A percentile compares a stretch with the other conserved stretches of the same genome.
Conservation (phyloP, 2,113 vertebrate genomes). For the Cyanoliseus patagonus region DNA sequence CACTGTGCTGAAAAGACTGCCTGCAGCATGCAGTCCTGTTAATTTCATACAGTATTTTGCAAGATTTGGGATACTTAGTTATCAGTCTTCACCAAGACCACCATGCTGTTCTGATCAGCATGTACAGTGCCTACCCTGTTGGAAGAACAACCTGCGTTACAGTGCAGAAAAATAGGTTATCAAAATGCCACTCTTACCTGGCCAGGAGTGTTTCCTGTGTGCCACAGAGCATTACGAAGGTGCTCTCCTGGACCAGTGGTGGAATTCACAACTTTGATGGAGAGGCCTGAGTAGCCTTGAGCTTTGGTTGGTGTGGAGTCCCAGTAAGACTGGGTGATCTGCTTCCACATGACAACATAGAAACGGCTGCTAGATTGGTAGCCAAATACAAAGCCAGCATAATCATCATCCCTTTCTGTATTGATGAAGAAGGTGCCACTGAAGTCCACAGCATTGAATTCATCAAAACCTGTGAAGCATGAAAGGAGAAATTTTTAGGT, state of each 20-base stretch:
- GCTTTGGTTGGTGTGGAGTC: constrained; percentile 90
- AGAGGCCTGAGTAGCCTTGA: constrained; percentile 95
- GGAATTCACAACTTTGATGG: constrained; percentile 98
- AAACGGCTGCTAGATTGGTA: constrained; percentile 98
- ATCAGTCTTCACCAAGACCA: not conserved
- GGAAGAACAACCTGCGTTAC: not conserved
- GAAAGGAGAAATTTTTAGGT: not conserved
- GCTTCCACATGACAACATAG: constrained; percentile 99
- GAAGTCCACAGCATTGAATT: constrained; percentile 98
- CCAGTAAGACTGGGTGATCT: constrained; percentile 98
- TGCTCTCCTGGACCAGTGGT: constrained; percentile 98
- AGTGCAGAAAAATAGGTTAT: not conserved
- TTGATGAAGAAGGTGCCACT: constrained; percentile 99
- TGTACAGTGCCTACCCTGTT: not conserved
- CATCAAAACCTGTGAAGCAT: constrained; percentile 85
- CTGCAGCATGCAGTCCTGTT: not conserved
- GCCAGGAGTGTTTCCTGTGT: constrained; percentile 94
- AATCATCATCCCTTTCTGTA: constrained; percentile 96
- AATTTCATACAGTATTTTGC: not conserved
- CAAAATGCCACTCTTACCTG: constrained; percentile 78
- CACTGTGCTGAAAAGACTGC: not conserved
- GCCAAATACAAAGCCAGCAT: constrained; percentile 96
- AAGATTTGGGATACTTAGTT: not conserved
- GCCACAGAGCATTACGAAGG: constrained; percentile 96
- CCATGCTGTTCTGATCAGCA: not conserved